Evolutionary conservation across 2,113 vertebrate species (phyloP), one percentile per base, ranked within the genome.

Genomic region (Malurus melanocephalus): DNA sequence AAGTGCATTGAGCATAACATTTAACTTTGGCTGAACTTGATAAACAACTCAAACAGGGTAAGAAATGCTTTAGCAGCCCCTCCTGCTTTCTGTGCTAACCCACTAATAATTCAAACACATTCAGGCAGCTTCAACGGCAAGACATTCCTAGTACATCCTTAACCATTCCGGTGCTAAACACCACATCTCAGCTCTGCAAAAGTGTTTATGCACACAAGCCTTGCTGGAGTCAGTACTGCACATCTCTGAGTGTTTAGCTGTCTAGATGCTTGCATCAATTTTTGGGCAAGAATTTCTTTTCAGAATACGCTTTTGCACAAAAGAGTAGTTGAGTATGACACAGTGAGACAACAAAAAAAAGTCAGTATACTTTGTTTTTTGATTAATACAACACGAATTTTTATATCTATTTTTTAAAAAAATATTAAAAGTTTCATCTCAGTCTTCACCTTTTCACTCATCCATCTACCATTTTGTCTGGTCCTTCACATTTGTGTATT

Each of bases 21-120:
- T 95, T 93, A 94, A 95, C 95, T 94, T 94, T 96, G 95, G 92
- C 91, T 96, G 91, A 94, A 93, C 92, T 85, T 93, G 76, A 71
- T 85, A 83, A 87, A 81, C 48, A 92, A 66, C 33, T 89, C 16
- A 24, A 96, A 87, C 79, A 23, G 81, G 27, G 71, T 76, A 90
- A 87, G 78, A 82, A 92, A 92, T 80, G 27, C 64, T 18, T 82
- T 59, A 87, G 60, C 51, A 92, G 35, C 55, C 52, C 55, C 40
- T 87, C 59, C 43, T 51, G 27, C 19, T 85, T 79, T 87, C 64
- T 69, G 16, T 59, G 26, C 43, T 87, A 85, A 80, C 38, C 26
- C 64, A 80, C 59, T 66, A 82, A 89, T 75, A 77, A 83, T 80
- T 92, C 64, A 73, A 87, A 82, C 7, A 23, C 57, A 89, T 45